Base-by-base conservation (phyloP, 2,797 vertebrate species). In the Otolemur crassicaudatus region DNA sequence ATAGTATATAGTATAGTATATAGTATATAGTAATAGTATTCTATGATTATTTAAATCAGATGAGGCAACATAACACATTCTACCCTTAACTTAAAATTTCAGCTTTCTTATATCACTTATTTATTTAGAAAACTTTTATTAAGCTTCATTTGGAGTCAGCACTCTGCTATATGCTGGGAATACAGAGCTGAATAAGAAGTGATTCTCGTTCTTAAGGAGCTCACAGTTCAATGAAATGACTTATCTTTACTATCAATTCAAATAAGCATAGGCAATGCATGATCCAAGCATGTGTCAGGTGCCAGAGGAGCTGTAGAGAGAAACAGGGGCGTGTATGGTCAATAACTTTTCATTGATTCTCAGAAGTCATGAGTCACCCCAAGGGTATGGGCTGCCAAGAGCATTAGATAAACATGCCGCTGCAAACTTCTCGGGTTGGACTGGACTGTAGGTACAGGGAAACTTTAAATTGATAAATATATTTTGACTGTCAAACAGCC, bases 231-330 rank as follows among this genome's bases (percentile, higher is more conserved):
- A 19, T 60, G 40, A 2, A 81, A 85, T 20, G 58, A 61, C 17
- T 56, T 23, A 60, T 34, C 60, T 60, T 13, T 17, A 77, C 72
- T 11, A 82, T 90, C 61, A 63, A n/a, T 65, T 76, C 43, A 90
- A 81, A 58, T 3, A 40, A 70, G 27, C 3, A 2, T 7, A 20
- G 7, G 19, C 90, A 76, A 16, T 9, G 9, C n/a, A 4, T 1
- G 5, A n/a, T 13, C 27, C n/a, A 34, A 20, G 6, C 23, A 22
- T 1, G 0, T 3, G n/a, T 4, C 7, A 46, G 34, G 4, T 11
- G 2, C 37, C 43, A 4, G 29, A 13, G 25, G 29, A 79, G 60
- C 20, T 81, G 43, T 2, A 0, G 16, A 19, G 17, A 20, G 2
- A 76, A 56, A 13, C 1, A 56, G 22, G 34, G n/a, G 49, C 53